Conservation (phyloP, 1,140 invertebrate species). For the Drosophila repletoides region DNA sequence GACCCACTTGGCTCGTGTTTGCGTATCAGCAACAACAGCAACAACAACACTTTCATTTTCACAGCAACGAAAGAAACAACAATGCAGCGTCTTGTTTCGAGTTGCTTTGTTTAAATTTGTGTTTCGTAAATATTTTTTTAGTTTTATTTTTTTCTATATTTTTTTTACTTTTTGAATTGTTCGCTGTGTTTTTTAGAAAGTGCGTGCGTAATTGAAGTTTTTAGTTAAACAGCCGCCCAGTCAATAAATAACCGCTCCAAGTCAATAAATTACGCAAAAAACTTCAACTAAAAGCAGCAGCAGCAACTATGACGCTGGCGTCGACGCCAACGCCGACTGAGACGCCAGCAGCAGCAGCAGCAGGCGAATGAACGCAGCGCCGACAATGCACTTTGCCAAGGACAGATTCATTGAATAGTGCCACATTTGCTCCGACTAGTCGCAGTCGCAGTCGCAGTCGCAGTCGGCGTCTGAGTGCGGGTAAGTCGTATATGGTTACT, state of each 20-base stretch:
- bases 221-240: slow-evolving; percentile 54
- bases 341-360: slow-evolving; percentile 13
- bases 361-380: slow-evolving; percentile 49
- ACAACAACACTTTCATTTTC: slow-evolving; percentile 63
- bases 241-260: slow-evolving; percentile 72
- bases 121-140: slow-evolving; percentile 70
- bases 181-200: slow-evolving; percentile 67
- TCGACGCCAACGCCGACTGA: slow-evolving; percentile 25
- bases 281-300: slow-evolving; percentile 31
- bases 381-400: slow-evolving; percentile 82
- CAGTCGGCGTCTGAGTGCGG: slow-evolving; percentile 5
- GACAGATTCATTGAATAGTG: slow-evolving; percentile 81
- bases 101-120: slow-evolving; percentile 58
- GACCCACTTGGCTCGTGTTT: slow-evolving; percentile 66
- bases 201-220: slow-evolving; percentile 69
- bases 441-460: too few species aligned
- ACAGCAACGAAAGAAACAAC: slow-evolving; percentile 50
- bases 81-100: slow-evolving; percentile 63
- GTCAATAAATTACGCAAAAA: slow-evolving; percentile 74
- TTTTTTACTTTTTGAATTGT: slow-evolving; percentile 3
- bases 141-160: slow-evolving; percentile 17
- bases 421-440: slow-evolving; percentile 35
- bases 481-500: too few species aligned
- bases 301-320: slow-evolving; percentile 13
- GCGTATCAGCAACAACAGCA: slow-evolving; percentile 51